Percentiles rank a stretch among this genome's conserved stretches.
Conservation (phyloP, 2,888 invertebrate genomes). For the Oxystoma pomonae region DNA sequence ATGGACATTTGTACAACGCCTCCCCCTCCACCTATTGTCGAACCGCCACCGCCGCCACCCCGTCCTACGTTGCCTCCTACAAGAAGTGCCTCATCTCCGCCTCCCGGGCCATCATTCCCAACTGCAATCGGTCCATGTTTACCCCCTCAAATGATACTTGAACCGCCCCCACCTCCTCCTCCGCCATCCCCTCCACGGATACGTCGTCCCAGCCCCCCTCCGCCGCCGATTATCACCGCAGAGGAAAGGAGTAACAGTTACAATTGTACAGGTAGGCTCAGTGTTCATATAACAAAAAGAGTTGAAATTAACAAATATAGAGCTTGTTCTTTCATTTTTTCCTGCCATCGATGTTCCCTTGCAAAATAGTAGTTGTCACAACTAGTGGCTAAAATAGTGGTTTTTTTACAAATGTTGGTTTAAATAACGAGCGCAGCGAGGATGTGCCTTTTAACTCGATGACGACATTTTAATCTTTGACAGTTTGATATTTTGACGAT, state of each 20-base stretch:
- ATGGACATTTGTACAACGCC: constrained; percentile 60
- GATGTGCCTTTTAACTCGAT: no score
- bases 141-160: constrained; percentile 3
- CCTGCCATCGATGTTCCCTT: no score
- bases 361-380: no score
- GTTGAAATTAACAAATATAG: no score
- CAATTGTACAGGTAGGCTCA: constrained; percentile 1
- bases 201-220: constrained; percentile 37
- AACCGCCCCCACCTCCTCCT: constrained; percentile 33
- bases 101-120: constrained; percentile 46
- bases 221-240: constrained; percentile 38
- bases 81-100: constrained; percentile 24
- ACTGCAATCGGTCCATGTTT: constrained; percentile 38
- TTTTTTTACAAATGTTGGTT: no score
- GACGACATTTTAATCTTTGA: no score
- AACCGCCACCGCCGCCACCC: constrained; percentile 35
- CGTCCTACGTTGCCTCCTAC: constrained; percentile 21
- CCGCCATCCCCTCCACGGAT: constrained; percentile 29
- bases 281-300: no score
- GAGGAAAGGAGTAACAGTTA: neutral
- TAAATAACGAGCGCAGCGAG: no score
- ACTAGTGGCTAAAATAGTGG: no score
- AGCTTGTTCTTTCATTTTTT: no score
- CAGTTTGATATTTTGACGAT: no score
- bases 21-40: constrained; percentile 44